phyloP scores from a whole-genome alignment of 2,888 invertebrate species.

The Atrina japonica region DNA sequence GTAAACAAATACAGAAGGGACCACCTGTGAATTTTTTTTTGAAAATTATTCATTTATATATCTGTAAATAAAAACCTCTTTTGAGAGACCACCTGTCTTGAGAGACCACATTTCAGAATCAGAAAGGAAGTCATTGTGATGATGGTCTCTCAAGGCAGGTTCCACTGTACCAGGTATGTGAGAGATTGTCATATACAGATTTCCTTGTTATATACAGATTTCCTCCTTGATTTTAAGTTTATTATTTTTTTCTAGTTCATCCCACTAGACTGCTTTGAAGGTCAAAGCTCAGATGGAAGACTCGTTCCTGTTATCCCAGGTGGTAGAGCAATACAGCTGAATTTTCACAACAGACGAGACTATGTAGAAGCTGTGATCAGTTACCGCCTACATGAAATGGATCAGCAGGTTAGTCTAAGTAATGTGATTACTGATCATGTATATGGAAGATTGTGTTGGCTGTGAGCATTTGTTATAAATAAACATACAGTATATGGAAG shows the following conservation, averaged over 20 bases:
- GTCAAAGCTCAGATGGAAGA: constrained; percentile 84
- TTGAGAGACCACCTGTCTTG: too few species aligned
- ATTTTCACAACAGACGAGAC: constrained; percentile 84
- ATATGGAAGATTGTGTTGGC: neutral
- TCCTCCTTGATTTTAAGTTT: too few species aligned
- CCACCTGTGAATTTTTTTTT: too few species aligned
- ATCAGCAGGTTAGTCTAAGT: constrained; percentile 82
- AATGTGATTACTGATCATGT: neutral
- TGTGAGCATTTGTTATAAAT: neutral
- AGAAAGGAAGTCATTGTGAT: too few species aligned
- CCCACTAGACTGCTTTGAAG: constrained; percentile 85
- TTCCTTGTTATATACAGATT: too few species aligned
- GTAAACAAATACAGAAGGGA: too few species aligned
- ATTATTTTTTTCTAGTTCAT: constrained; percentile 79
- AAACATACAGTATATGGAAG: neutral
- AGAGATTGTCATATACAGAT: too few species aligned
- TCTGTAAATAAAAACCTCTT: too few species aligned
- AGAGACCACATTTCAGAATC: too few species aligned
- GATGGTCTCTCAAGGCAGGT: too few species aligned
- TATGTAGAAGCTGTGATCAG: constrained; percentile 85
- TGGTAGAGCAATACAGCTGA: constrained; percentile 84
- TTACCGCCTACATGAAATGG: constrained; percentile 85
- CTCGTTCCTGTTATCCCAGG: constrained; percentile 85
- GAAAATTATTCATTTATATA: too few species aligned
- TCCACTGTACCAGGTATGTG: too few species aligned